Conservation (phyloP, 1,140 invertebrate genomes). For the Leptestheria dahalacensis region DNA sequence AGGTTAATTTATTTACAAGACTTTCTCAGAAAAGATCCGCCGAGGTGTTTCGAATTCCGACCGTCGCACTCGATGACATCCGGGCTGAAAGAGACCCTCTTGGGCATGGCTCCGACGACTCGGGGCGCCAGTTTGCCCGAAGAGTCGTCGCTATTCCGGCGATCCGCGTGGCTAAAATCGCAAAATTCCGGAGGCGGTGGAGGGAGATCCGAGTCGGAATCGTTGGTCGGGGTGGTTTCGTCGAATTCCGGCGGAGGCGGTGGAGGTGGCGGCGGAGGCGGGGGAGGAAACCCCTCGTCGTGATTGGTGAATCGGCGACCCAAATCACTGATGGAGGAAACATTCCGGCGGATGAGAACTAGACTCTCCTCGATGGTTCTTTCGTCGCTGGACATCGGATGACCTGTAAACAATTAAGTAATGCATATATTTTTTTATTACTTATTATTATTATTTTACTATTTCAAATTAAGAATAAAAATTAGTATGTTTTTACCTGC, state of each 20-base stretch:
- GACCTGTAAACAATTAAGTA: constrained; percentile 13
- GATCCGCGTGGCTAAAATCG: constrained; percentile 23
- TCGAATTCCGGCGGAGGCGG: constrained; percentile 25
- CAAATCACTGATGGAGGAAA: constrained; percentile 24
- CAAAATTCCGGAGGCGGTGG: constrained; percentile 59
- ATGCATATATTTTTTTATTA: constrained; percentile 1
- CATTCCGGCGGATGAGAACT: constrained; percentile 30
- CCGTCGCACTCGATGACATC: constrained; percentile 13
- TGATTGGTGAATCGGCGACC: no score
- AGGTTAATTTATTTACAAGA: neutral
- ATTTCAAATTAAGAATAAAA: no score
- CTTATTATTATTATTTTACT: no score
- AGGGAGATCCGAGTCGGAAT: constrained; percentile 40
- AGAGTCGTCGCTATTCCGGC: neutral
- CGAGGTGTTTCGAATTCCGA: neutral
- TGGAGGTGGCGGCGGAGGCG: constrained; percentile 17
- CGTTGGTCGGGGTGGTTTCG: constrained; percentile 3
- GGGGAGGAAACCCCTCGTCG: no score
- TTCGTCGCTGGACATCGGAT: constrained; percentile 20
- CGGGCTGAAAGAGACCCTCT: constrained; percentile 27
- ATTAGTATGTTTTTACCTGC: no score
- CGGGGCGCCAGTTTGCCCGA: constrained; percentile 30
- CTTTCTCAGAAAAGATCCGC: neutral
- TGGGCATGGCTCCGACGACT: constrained; percentile 63
- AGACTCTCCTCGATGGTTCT: constrained; percentile 30